Percentiles rank a stretch among this genome's conserved stretches.
Conservation (phyloP, 2,888 invertebrate genomes). For the Drosophila phalerata region DNA sequence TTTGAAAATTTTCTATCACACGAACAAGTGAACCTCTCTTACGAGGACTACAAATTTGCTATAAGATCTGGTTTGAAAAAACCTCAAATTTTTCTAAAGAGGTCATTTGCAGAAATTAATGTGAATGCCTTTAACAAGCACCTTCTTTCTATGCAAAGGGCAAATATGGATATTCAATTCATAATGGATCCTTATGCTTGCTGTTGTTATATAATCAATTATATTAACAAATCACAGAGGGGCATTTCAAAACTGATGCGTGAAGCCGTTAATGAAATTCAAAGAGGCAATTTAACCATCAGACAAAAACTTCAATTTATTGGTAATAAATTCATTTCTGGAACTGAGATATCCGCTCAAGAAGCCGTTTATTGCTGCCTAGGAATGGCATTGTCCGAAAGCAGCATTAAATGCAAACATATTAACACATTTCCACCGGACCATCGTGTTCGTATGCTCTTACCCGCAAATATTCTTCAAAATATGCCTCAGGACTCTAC, state of each 20-base stretch:
- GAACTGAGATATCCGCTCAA: slow-evolving; percentile 14
- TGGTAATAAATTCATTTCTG: slow-evolving; percentile 11
- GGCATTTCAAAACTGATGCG: slow-evolving; percentile 20
- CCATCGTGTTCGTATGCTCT: slow-evolving; percentile 25
- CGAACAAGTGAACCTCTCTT: not conserved
- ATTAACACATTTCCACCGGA: slow-evolving; percentile 1
- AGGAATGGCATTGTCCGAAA: no score
- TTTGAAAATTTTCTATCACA: not conserved
- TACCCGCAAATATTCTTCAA: no score
- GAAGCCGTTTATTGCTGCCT: slow-evolving; percentile 12
- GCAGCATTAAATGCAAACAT: slow-evolving; percentile 2
- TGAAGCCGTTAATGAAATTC: slow-evolving; percentile 1
- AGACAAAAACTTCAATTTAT: slow-evolving; percentile 14
- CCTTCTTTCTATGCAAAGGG: not conserved
- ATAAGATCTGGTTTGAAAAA: no score
- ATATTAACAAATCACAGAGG: not conserved
- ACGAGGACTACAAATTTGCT: not conserved
- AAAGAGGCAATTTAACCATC: not conserved
- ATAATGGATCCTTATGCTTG: slow-evolving; percentile 14
- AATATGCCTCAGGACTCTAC: slow-evolving; percentile 6
- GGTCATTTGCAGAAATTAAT: no score
- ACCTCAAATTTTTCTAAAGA: no score
- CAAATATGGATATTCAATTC: not conserved
- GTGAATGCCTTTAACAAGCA: no score
- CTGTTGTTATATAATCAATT: slow-evolving; percentile 6